These are phyloP conservation scores for Podocnemis expansa DNA, from an alignment of 2,113 vertebrate genomes.

Conservation along the genomic window DNA sequence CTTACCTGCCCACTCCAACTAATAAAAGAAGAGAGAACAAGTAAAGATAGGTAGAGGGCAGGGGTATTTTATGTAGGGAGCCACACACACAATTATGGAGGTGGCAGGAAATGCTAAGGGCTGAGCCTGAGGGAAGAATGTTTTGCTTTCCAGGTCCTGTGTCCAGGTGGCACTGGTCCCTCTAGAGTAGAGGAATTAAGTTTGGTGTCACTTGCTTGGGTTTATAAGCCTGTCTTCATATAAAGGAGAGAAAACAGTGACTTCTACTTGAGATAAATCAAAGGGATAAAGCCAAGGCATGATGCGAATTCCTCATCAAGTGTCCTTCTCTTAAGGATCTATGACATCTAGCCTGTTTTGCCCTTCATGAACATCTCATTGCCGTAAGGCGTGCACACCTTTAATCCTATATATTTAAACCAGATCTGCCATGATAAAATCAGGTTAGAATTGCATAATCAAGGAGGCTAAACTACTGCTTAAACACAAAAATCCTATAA, in stretches of 20 bases:
- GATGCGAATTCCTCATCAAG: not conserved
- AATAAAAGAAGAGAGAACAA: not conserved
- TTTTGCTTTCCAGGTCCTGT: not conserved
- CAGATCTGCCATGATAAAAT: not conserved
- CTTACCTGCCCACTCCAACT: not conserved
- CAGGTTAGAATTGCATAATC: not conserved
- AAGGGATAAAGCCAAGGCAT: not conserved
- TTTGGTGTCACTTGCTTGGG: not conserved
- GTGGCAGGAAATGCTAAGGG: not conserved
- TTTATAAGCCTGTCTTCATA: not conserved
- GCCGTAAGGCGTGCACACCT: not conserved
- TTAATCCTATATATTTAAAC: not conserved
- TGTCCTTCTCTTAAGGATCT: not conserved
- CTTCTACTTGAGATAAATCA: not conserved
- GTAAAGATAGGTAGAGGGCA: not conserved
- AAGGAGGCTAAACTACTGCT: not conserved
- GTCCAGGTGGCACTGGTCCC: not conserved
- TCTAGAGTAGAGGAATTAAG: not conserved
- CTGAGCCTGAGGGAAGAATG: not conserved
- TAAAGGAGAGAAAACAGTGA: not conserved
- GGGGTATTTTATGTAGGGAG: not conserved
- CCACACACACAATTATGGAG: not conserved
- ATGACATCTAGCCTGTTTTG: not conserved
- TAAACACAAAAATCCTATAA: not conserved
- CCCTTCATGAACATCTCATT: not conserved